phyloP scores from a whole-genome alignment of 1,140 invertebrate species.

The Asbolus verrucosus region DNA sequence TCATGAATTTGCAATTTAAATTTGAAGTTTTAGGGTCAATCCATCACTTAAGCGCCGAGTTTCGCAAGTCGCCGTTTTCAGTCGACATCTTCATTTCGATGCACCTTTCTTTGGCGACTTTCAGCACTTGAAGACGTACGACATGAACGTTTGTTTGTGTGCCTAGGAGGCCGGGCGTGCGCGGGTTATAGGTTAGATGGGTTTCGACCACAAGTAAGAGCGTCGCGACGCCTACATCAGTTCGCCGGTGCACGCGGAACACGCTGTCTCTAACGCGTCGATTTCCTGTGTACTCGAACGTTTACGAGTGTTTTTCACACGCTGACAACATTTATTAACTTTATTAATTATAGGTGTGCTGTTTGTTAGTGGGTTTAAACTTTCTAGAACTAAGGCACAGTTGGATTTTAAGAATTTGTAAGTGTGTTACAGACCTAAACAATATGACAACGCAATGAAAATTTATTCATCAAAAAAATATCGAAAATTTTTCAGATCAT shows the following conservation, averaged over 20 bases:
- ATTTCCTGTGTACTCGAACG: not conserved
- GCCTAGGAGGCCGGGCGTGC: slow-evolving; percentile 41
- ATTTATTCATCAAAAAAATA: too few relatives aligned
- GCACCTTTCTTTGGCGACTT: too few relatives aligned
- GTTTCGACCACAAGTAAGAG: slow-evolving; percentile 44
- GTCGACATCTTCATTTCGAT: too few relatives aligned
- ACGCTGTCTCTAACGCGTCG: not conserved
- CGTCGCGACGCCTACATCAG: slow-evolving; percentile 46
- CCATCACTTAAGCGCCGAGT: too few relatives aligned
- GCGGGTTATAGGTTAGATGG: slow-evolving; percentile 37
- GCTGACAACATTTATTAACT: not conserved
- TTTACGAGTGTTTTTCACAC: not conserved
- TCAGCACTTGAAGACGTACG: slow-evolving; percentile 4
- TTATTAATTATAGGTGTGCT: not conserved
- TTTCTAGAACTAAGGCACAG: not conserved
- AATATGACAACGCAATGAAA: too few relatives aligned
- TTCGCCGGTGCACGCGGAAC: slow-evolving; percentile 38
- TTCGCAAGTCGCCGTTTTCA: too few relatives aligned
- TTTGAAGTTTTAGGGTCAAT: too few relatives aligned
- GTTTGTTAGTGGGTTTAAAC: not conserved
- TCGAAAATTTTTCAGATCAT: too few relatives aligned
- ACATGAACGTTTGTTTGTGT: slow-evolving; percentile 24
- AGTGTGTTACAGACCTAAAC: too few relatives aligned
- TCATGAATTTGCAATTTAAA: too few relatives aligned
- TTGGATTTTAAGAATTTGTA: slow-evolving; percentile 8